Evolutionary conservation across 1,140 invertebrate species (phyloP).

Genomic region (Acromyrmex charruanus): DNA sequence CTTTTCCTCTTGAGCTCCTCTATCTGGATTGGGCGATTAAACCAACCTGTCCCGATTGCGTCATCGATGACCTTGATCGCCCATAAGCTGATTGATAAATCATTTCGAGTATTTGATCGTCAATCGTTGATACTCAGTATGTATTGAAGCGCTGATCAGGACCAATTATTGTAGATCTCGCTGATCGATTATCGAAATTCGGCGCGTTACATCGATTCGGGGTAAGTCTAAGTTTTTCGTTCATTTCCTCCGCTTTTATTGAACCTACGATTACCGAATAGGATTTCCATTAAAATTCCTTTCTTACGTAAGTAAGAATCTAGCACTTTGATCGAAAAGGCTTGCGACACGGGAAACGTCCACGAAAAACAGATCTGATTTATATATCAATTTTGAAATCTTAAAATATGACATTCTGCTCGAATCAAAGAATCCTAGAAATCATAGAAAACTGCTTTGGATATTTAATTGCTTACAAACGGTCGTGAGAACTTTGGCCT

Average conservation of each 20-base stretch:
- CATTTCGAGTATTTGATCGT: conserved; percentile 74
- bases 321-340: neutral
- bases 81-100: conserved; percentile 78
- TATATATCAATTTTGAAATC: neutral
- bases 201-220: neutral
- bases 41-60: conserved; percentile 65
- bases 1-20: neutral
- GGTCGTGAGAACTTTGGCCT: neutral
- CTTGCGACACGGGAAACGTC: neutral
- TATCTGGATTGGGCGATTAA: conserved; percentile 64
- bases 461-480: neutral
- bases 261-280: no score
- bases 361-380: neutral
- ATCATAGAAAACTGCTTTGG: neutral
- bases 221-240: conserved; percentile 28
- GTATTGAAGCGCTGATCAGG: conserved; percentile 73
- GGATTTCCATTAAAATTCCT: neutral
- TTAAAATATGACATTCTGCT: neutral
- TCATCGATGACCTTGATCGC: conserved; percentile 79
- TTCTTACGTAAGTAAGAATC: neutral
- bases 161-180: conserved; percentile 76
- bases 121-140: conserved; percentile 74
- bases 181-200: conserved; percentile 72
- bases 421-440: neutral
- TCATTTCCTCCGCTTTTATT: neutral